A percentile compares a stretch with the other conserved stretches of the same genome.
phyloP scores from a whole-genome alignment of 2,113 vertebrate genomes.

The Corythaixoides concolor region DNA sequence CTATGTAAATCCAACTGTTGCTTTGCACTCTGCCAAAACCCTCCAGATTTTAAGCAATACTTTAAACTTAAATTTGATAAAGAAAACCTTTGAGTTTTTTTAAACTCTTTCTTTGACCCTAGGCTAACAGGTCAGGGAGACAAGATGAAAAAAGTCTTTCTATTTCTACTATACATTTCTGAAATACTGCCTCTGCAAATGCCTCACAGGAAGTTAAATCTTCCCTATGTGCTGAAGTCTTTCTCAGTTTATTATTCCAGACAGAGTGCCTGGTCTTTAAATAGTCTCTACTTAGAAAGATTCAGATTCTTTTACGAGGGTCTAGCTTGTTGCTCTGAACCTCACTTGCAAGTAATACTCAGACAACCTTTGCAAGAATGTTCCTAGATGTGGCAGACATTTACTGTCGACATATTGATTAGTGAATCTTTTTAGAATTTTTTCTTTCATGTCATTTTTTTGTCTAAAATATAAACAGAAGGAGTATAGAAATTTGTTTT shows the following conservation, averaged over 20 bases:
- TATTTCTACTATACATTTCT: neutral
- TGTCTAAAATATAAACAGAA: neutral
- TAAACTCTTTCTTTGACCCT: neutral
- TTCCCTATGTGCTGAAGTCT: neutral
- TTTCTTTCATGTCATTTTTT: neutral
- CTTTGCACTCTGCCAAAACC: neutral
- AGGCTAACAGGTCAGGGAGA: neutral
- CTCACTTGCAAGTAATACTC: neutral
- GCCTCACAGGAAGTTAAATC: neutral
- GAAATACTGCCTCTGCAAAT: neutral
- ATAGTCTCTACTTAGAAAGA: neutral
- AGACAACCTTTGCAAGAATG: neutral
- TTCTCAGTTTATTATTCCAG: neutral
- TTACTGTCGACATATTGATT: neutral
- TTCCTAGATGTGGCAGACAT: neutral
- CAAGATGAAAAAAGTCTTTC: neutral
- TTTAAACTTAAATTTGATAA: neutral
- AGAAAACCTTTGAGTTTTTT: neutral
- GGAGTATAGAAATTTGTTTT: neutral
- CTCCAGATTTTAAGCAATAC: neutral
- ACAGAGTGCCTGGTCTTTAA: neutral
- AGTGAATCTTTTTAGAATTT: neutral
- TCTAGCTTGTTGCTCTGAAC: rapidly evolving
- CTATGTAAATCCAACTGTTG: neutral
- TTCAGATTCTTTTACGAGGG: neutral